Evolutionary conservation across 2,888 invertebrate genomes (phyloP).

Genomic region (Buathra laborator): DNA sequence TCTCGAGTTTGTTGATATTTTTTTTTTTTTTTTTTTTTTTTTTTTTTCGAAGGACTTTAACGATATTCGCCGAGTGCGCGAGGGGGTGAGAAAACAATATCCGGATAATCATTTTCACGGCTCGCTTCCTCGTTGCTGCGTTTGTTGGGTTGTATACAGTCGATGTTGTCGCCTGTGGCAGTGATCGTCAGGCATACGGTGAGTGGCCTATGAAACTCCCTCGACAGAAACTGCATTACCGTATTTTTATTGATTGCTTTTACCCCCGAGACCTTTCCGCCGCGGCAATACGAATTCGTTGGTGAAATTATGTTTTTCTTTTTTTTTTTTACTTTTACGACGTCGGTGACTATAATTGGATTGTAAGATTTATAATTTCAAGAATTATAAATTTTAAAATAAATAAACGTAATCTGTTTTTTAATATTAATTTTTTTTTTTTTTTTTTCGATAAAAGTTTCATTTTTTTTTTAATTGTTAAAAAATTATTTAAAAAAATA

Average conservation of each 20-base stretch:
- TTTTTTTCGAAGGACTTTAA: not conserved
- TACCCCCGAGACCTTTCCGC: not conserved
- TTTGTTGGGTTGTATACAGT: not conserved
- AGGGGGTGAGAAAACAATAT: conserved; percentile 1
- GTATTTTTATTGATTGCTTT: not conserved
- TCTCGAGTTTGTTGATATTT: not conserved
- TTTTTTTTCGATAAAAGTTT: too few relatives aligned
- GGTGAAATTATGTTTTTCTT: not conserved
- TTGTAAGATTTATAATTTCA: too few relatives aligned
- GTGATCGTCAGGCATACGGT: conserved; percentile 1
- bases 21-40: not conserved
- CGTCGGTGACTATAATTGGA: too few relatives aligned
- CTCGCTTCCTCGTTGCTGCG: not conserved
- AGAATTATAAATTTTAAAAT: too few relatives aligned
- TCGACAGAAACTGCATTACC: not conserved
- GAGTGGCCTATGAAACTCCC: not conserved
- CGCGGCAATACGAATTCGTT: not conserved
- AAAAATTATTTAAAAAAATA: too few relatives aligned
- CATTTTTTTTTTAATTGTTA: too few relatives aligned
- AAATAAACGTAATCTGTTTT: too few relatives aligned
- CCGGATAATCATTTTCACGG: conserved; percentile 6
- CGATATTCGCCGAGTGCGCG: not conserved
- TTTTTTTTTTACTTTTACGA: too few relatives aligned
- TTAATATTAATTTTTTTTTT: too few relatives aligned
- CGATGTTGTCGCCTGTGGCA: not conserved